phyloP scores from a whole-genome alignment of 2,797 vertebrate species.

The Oryzias sinensis region DNA sequence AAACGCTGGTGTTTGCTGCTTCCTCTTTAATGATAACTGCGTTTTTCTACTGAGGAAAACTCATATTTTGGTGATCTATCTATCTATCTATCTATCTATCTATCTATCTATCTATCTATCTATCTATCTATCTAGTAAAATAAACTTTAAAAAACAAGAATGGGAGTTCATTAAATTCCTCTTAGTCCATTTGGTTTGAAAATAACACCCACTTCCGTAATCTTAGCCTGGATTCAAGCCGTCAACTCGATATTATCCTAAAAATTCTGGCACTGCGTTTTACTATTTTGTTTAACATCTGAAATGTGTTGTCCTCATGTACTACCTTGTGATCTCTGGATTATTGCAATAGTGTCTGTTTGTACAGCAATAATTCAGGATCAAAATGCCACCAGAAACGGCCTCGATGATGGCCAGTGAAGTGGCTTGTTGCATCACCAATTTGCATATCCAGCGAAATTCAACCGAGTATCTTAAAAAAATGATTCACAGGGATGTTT shows the following conservation, averaged over 20 bases:
- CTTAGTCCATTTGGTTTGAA: background rate
- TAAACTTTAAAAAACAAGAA: too few species aligned
- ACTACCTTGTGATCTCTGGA: slow-evolving; percentile 63
- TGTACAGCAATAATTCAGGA: slow-evolving; percentile 58
- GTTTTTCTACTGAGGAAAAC: slow-evolving; percentile 35
- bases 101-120: too few species aligned
- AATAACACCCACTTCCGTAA: slow-evolving; percentile 24
- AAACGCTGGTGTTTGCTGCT: slow-evolving; percentile 58
- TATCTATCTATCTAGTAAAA: too few species aligned
- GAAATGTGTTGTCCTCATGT: slow-evolving; percentile 50
- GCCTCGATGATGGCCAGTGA: slow-evolving; percentile 47
- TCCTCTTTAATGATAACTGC: slow-evolving; percentile 50
- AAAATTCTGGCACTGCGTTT: slow-evolving; percentile 26
- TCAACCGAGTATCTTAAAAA: slow-evolving; percentile 52
- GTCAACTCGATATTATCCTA: slow-evolving; percentile 36
- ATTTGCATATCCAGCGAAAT: slow-evolving; percentile 61
- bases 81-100: too few species aligned
- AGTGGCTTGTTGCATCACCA: slow-evolving; percentile 62
- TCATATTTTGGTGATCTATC: slow-evolving; percentile 17
- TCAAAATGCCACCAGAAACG: slow-evolving; percentile 55
- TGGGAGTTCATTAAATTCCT: too few species aligned
- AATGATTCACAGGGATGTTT: slow-evolving; percentile 44
- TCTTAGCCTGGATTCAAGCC: slow-evolving; percentile 15
- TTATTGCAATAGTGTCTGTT: slow-evolving; percentile 55
- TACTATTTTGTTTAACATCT: slow-evolving; percentile 61